Conservation (phyloP, 2,888 invertebrate genomes). For the Deroplatys truncata region DNA sequence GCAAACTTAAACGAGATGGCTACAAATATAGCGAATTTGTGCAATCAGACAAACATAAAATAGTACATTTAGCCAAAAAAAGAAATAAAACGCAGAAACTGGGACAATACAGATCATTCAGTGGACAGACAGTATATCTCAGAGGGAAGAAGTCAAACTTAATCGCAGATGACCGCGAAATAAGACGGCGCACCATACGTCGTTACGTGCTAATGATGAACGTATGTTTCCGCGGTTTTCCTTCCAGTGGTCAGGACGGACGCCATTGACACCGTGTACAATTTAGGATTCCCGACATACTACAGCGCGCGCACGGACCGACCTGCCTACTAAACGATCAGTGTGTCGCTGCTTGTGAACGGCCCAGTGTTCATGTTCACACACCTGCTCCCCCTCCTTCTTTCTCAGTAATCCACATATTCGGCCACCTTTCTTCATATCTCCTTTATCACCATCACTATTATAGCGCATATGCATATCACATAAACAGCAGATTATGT, state of each 20-base stretch:
- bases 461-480: too few species aligned
- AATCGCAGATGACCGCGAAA: too few species aligned
- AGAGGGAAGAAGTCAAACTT: too few species aligned
- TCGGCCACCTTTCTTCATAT: neutral
- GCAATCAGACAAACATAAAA: too few species aligned
- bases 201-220: neutral
- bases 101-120: too few species aligned
- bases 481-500: too few species aligned
- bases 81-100: too few species aligned
- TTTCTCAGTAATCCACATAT: neutral
- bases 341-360: constrained; percentile 13
- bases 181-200: too few species aligned
- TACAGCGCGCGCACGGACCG: neutral
- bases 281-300: neutral
- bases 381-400: neutral
- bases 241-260: neutral
- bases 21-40: too few species aligned
- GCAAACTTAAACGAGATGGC: too few species aligned
- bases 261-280: neutral
- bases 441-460: neutral
- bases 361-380: constrained; percentile 21
- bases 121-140: too few species aligned
- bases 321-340: neutral
- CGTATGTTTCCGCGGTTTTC: neutral
- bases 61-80: too few species aligned